Base-by-base conservation (phyloP, 1,140 invertebrate genomes). In the Andricus grossulariae region DNA sequence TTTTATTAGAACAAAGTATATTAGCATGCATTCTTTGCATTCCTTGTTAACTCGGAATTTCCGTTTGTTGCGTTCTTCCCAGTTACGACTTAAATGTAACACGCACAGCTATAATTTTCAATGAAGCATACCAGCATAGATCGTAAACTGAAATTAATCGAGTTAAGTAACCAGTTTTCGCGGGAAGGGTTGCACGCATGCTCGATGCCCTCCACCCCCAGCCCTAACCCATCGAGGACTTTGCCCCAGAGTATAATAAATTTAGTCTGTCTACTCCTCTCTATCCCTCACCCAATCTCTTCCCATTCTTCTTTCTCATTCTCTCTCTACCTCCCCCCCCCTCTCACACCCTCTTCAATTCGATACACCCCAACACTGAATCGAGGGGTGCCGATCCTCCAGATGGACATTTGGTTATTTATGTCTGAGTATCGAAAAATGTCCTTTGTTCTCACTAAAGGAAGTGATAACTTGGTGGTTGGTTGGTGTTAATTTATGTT, bases 101-200 rank as follows among this genome's bases (percentile, higher is more conserved):
- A 74, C 76, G 80, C 80, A 52, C 73, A 81, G 76, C 80, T 74
- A 81, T 74, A 81, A 81, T 71, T 81, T 81, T 78, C 80, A 81
- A 81, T 81, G 80, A 78, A 55, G 76, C 80, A 81, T 81, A 45
- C 57, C 74, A 78, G 77, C 72, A 76, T 81, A 75, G 80, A 81
- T 81, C 80, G 80, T 81, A 81, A 81, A 81, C 76, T 72, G 76
- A 74, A 75, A 81, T 81, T 81, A 81, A 78, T 81, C 80, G 80
- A 72, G 74, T 81, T 81, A 78, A 81, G 74, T 77, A 72, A 57
- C 60, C 60, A 54, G 74, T 76, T 81, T 81, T 80, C 80, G 77
- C 76, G 77, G 73, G 76, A 71, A 76, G 19, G 32, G 55, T 76
- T 75, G 57, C 60, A 50, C 77, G 54, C 80, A 76, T 75, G 80